These are phyloP conservation scores for Drosophila kanapiae DNA, from an alignment of 1,140 invertebrate species.

Conservation along the genomic window DNA sequence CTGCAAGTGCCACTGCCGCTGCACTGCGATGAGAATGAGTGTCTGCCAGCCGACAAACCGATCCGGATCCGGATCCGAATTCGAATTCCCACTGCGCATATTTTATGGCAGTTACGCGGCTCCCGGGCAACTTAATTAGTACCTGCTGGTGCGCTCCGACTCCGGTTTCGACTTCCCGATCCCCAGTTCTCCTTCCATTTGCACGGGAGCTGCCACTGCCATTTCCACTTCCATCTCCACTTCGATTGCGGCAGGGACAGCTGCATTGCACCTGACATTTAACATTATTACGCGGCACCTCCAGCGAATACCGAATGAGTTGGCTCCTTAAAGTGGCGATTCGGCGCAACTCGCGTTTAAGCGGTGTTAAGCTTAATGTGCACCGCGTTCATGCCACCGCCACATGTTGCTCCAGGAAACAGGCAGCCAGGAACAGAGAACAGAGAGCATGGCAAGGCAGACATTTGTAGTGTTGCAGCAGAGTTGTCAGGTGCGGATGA, in stretches of 20 bases:
- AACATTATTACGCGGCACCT: conserved; percentile 77
- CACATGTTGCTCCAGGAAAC: conserved; percentile 19
- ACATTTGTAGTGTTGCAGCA: background rate
- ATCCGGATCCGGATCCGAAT: conserved; percentile 57
- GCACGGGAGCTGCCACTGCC: conserved; percentile 20
- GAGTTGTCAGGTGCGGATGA: background rate
- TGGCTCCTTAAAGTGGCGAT: conserved; percentile 57
- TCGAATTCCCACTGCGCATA: conserved; percentile 63
- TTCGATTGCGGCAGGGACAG: conserved; percentile 55
- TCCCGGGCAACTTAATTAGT: conserved; percentile 61
- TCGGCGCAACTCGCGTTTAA: conserved; percentile 41
- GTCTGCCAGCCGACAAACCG: conserved; percentile 43
- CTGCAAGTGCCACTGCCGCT: conserved; percentile 20
- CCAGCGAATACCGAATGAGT: conserved; percentile 37
- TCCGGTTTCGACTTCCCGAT: conserved; percentile 22
- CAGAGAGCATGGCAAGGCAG: background rate
- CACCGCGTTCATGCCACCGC: conserved; percentile 71
- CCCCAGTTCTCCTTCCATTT: conserved; percentile 2
- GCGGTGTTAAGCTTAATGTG: conserved; percentile 74
- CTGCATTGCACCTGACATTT: conserved; percentile 80
- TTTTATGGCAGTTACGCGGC: conserved; percentile 64
- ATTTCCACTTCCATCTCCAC: conserved; percentile 18
- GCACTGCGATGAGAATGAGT: conserved; percentile 24
- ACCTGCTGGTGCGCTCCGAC: conserved; percentile 45
- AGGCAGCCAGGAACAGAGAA: background rate